Evolutionary conservation across 1,140 invertebrate genomes (phyloP), one percentile per base, ranked within the genome.

Genomic region (Orius insidiosus): DNA sequence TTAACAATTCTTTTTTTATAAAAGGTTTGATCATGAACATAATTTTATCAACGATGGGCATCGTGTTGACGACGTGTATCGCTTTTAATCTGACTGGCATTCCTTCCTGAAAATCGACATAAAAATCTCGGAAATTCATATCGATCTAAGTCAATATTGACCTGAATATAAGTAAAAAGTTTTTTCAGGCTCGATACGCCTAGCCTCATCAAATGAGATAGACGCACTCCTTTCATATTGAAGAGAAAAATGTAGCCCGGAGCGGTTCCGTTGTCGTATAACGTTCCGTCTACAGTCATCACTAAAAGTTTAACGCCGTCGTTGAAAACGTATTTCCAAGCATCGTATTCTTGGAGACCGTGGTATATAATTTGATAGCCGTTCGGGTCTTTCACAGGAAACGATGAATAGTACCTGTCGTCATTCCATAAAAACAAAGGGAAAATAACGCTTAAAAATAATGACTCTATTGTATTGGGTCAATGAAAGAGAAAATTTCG

Each of bases 21-120:
- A 80, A 78, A 0, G 77, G 77, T 51, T 65, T 74, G 59, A 80
- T 66, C 46, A 80, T 50, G 11, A 68, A 66, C 56, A 81, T 55
- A 37, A 80, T 63, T 53, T 75, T 72, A 50, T 80, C 76, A 64
- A 80, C 72, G 40, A 79, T 73, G 0, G 67, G 58, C 1, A 74
- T 70, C 19, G 71, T 69, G 50, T 79, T 79, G 38, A 79, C 57
- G 46, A 75, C 78, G 57, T 80, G 76, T 1, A 80, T 59, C 0
- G 68, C 68, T 48, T 75, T 73, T 1, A 81, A 53, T 42, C 71
- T 65, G 10, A 78, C 62, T 1, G 78, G 68, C 54, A 74, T 62
- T 5, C 63, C 69, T 55, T 78, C 74, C 67, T 77, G 59, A 10
- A 67, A 65, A 64, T 48, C 11, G 11, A 19, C 5, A 14, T 38